phyloP scores from a whole-genome alignment of 2,888 invertebrate genomes.

The Eremobia ochroleuca region DNA sequence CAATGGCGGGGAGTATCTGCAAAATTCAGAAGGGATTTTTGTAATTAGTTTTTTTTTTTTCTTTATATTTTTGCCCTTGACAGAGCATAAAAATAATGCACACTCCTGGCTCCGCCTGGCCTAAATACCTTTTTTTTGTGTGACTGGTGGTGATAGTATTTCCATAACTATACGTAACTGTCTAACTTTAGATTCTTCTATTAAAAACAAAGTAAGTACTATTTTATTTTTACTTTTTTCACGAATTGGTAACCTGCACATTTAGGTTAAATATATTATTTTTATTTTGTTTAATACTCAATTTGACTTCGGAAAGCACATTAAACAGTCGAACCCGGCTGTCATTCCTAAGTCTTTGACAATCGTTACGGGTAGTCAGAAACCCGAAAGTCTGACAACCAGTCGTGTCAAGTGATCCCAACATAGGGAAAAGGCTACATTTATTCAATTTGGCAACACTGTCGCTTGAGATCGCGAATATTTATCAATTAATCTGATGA shows the following conservation, averaged over 20 bases:
- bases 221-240: slow-evolving; percentile 13
- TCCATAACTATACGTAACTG: not conserved
- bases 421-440: not conserved
- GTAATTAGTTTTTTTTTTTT: not conserved
- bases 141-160: slow-evolving; percentile 31
- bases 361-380: not conserved
- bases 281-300: not conserved
- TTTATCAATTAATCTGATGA: slow-evolving; percentile 19
- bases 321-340: not conserved
- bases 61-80: not conserved
- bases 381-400: not conserved
- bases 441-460: slow-evolving; percentile 24
- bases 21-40: not conserved
- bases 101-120: not conserved
- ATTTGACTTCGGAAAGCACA: not conserved
- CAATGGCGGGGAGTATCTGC: too few species aligned
- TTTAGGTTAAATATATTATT: not conserved
- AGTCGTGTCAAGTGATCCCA: not conserved
- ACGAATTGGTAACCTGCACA: slow-evolving; percentile 25
- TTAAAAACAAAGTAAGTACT: slow-evolving; percentile 47
- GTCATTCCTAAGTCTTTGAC: not conserved
- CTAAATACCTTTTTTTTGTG: not conserved
- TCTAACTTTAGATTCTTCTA: slow-evolving; percentile 33
- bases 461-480: slow-evolving; percentile 50
- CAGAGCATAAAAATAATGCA: not conserved